Percentiles rank a stretch among this genome's conserved stretches.
Conservation (phyloP, 2,888 invertebrate genomes). For the Melanotus villosus region DNA sequence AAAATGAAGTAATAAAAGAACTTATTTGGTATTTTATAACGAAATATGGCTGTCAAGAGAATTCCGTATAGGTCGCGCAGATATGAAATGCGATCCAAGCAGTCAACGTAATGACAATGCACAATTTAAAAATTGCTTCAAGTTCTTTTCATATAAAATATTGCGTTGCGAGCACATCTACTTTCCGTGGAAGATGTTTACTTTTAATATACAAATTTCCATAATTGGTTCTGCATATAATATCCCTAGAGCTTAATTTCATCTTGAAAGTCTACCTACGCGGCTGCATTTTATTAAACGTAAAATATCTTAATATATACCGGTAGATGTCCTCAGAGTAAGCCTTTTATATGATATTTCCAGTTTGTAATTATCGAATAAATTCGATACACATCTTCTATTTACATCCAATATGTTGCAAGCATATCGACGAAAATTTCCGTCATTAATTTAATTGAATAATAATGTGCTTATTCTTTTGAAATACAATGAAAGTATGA, state of each 20-base stretch:
- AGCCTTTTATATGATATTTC: too few relatives aligned
- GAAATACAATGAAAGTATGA: too few relatives aligned
- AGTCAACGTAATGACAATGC: constrained; percentile 20
- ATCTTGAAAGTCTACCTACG: constrained; percentile 14
- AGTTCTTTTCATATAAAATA: constrained; percentile 30
- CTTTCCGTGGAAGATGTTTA: constrained; percentile 29
- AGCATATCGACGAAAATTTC: too few relatives aligned
- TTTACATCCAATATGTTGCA: too few relatives aligned
- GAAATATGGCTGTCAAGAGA: not conserved
- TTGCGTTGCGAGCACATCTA: constrained; percentile 9
- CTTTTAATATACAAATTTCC: constrained; percentile 41
- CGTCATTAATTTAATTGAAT: too few relatives aligned
- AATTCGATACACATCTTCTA: too few relatives aligned
- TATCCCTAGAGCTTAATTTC: constrained; percentile 20
- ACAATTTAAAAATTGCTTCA: constrained; percentile 25
- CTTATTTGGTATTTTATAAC: too few relatives aligned
- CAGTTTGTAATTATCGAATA: too few relatives aligned
- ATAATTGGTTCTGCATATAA: constrained; percentile 37
- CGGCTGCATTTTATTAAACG: constrained; percentile 12
- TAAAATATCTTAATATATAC: not conserved
- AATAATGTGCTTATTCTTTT: too few relatives aligned
- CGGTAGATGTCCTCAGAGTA: too few relatives aligned
- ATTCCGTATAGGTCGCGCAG: constrained; percentile 2
- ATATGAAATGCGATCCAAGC: constrained; percentile 19
- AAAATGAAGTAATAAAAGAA: too few relatives aligned